Base-by-base conservation (phyloP, 1,140 invertebrate genomes). In the Calliphora vicina region DNA sequence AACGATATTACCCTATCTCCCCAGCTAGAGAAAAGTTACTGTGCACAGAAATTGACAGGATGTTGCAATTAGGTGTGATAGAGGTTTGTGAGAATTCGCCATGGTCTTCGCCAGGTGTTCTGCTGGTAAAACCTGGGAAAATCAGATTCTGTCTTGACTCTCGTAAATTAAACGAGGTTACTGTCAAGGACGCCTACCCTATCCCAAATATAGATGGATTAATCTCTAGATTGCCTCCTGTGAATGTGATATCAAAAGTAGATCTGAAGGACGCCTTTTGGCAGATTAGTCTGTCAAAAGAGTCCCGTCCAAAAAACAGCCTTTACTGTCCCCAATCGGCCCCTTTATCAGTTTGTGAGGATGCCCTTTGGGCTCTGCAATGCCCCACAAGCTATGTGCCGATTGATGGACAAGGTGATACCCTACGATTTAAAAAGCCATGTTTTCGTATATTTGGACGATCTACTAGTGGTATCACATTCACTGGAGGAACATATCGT, bases 381-480 rank as follows among this genome's bases (percentile, higher is more conserved):
- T 8, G 29, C 29, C 29, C 29, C 29, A 35, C 29, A 35, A 35
- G 29, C 29, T 35, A 35, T 35, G 76, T 83, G 74, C 45, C 13
- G 15, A 50, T 20, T 67, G 6, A 67, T 67, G 61, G 61, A 67
- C 23, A 67, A 23, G 61, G 61, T 67, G 23, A 67, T 67, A 23
- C n/a, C 12, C 13, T 67, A 67, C n/a, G 23, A 67, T 6, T 23
- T 67, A n/a, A 67, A 67, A 23, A 23, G n/a, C n/a, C 13, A 67
- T 6, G 61, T 67, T n/a, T 20, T 67, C n/a, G 61, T 67, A 67
- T 67, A 20, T 67, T 23, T 67, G n/a, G 61, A 67, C 23, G 61
- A 67, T 20, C 61, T 91, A 5, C 85, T 67, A 8, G 23, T 67
- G 23, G 61, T 67, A 23, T 67, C 61, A 9, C n/a, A 67, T 23